Base-by-base conservation (phyloP, 2,113 vertebrate species). In the Oreotrochilus melanogaster region DNA sequence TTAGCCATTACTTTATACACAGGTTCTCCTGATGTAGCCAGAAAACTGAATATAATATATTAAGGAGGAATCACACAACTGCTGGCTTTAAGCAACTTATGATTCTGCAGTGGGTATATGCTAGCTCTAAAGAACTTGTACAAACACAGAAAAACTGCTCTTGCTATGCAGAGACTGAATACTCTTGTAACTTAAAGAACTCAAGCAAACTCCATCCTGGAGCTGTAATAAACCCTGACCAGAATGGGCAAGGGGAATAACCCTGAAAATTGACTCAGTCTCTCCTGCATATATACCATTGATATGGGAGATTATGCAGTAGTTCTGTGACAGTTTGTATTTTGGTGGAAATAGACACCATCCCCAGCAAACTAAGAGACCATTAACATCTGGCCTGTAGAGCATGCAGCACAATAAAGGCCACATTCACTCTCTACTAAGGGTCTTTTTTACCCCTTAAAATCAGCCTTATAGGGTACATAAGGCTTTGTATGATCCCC, bases 21-120 rank as follows among this genome's bases (percentile, higher is more conserved):
- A 18, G 99, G 98, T 48, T 98, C 96, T 28, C 99, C 99, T 64
- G 99, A 99, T 14, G 99, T 99, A 43, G 99, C 98, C 96, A 99
- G 97, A 91, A 99, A 99, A 88, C 99, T 99, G 87, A 71, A 89
- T 15, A 5, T 85, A 93, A 14, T 47, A 62, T 91, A 85, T 98
- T 98, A 98, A 98, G 98, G 97, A 95, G 24, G 74, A 98, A 93
- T 85, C 51, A 82, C 31, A 88, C 24, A 86, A 58, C 64, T 28
- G 35, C 14, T 61, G 25, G 18, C 45, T 86, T 75, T 47, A 23
- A 79, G 65, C 48, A 89, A 58, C 8, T 42, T 24, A 11, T 10
- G 51, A 83, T 61, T 57, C 61, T 23, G 66, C 14, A 86, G 33
- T 9, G 80, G 22, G 18, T 35, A 78, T 70, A 10, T 25, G 71